Percentiles rank a stretch among this genome's conserved stretches.
Evolutionary conservation across 2,888 invertebrate genomes (phyloP).

Genomic region (Netelia inedita): DNA sequence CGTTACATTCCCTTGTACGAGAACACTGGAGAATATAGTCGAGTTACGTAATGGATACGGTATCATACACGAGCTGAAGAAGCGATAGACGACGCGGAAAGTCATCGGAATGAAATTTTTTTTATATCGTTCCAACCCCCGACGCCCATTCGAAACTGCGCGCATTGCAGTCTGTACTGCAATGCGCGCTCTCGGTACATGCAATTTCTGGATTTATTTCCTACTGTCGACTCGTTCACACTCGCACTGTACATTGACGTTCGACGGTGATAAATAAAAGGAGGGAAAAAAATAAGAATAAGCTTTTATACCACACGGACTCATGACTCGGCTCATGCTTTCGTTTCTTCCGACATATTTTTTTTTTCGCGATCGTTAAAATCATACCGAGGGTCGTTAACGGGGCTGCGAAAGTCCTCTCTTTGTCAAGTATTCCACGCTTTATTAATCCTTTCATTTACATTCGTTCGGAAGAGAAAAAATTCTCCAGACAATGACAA

Average conservation of each 20-base stretch:
- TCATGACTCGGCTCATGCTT: neutral
- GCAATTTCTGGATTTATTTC: slow-evolving; percentile 33
- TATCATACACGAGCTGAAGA: neutral
- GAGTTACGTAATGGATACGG: neutral
- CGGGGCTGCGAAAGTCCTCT: slow-evolving; percentile 21
- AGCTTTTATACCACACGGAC: slow-evolving; percentile 5
- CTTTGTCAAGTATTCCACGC: slow-evolving; percentile 7
- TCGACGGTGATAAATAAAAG: slow-evolving; percentile 29
- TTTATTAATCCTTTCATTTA: neutral
- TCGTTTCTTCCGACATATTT: neutral
- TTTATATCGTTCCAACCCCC: neutral
- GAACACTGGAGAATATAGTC: slow-evolving; percentile 23
- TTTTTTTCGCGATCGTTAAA: slow-evolving; percentile 46
- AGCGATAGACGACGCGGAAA: slow-evolving; percentile 33
- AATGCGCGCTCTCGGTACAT: neutral
- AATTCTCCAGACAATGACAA: neutral
- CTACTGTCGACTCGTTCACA: slow-evolving; percentile 2
- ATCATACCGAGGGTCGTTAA: slow-evolving; percentile 51
- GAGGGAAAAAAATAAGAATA: slow-evolving; percentile 1
- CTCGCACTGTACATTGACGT: slow-evolving; percentile 30
- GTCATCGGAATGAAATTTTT: slow-evolving; percentile 18
- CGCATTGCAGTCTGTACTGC: slow-evolving; percentile 34
- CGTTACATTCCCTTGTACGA: neutral
- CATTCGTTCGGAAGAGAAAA: no score
- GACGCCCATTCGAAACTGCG: slow-evolving; percentile 23